These are phyloP conservation scores for Orchestes rusci DNA, from an alignment of 2,888 invertebrate genomes.

Conservation along the genomic window DNA sequence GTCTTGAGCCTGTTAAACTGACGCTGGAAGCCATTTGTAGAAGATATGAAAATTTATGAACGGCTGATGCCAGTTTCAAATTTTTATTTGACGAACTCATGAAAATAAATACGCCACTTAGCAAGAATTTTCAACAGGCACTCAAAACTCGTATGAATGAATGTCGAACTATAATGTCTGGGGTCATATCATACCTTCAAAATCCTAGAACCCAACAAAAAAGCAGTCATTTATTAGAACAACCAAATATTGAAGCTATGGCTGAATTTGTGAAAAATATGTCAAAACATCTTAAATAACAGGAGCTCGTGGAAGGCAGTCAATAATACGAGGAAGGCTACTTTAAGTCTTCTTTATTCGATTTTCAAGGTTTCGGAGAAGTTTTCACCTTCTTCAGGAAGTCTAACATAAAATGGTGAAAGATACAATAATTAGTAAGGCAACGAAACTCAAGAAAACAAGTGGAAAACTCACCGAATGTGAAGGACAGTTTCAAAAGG, in stretches of 20 bases:
- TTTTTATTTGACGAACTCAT: slow-evolving; percentile 2
- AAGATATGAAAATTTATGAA: not conserved
- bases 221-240: not conserved
- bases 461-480: no score
- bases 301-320: no score
- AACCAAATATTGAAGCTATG: not conserved
- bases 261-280: slow-evolving; percentile 1
- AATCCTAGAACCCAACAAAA: not conserved
- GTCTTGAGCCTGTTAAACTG: slow-evolving; percentile 5
- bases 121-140: not conserved
- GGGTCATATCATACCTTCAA: slow-evolving; percentile 2
- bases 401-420: no score
- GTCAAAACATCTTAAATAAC: not conserved
- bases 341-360: no score
- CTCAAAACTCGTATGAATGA: not conserved
- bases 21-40: slow-evolving; percentile 3
- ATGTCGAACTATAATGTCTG: slow-evolving; percentile 5
- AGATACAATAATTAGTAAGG: no score
- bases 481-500: no score
- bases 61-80: slow-evolving; percentile 3
- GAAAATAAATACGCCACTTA: slow-evolving; percentile 1
- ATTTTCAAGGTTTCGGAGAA: no score
- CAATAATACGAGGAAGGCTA: no score
- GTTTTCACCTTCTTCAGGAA: no score
- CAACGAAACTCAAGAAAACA: no score